A percentile compares a stretch with the other conserved stretches of the same genome.
Evolutionary conservation across 2,113 vertebrate genomes (phyloP).

Genomic region (Oophaga pumilio): DNA sequence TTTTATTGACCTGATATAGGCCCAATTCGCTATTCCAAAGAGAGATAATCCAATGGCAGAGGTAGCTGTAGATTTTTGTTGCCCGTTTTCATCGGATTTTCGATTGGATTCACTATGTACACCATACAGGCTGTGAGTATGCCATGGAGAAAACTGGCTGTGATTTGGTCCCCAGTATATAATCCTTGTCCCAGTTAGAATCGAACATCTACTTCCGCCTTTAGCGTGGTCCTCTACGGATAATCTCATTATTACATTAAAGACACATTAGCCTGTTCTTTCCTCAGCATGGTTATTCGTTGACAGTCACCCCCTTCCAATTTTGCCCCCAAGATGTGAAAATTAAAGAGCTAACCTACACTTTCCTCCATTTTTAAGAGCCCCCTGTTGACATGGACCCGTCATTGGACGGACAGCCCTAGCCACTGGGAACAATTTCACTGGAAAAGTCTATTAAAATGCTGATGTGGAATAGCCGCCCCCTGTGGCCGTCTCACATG

Average conservation of each 20-base stretch:
- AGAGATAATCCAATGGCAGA: not conserved
- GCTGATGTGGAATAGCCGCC: slow-evolving; percentile 21
- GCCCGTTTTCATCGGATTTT: not conserved
- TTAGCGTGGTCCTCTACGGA: not conserved
- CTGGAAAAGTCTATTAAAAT: slow-evolving; percentile 34
- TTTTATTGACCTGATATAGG: too few species aligned
- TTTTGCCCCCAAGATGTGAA: not conserved
- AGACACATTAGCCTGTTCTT: not conserved
- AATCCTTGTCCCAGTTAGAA: not conserved
- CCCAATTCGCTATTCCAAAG: too few species aligned
- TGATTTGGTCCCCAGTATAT: not conserved
- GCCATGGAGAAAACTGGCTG: not conserved
- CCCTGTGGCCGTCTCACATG: slow-evolving; percentile 31
- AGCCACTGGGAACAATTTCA: slow-evolving; percentile 35
- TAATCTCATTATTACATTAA: slow-evolving; percentile 3
- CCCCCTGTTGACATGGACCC: not conserved
- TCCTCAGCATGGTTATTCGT: not conserved
- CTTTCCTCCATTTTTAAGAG: not conserved
- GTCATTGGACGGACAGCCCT: slow-evolving; percentile 30
- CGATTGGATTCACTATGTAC: not conserved
- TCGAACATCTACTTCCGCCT: not conserved
- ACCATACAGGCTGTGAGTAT: not conserved
- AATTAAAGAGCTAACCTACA: slow-evolving; percentile 1
- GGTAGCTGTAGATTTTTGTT: not conserved
- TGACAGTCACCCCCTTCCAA: not conserved